phyloP scores from a whole-genome alignment of 2,888 invertebrate species.

The Eretmocerus hayati region DNA sequence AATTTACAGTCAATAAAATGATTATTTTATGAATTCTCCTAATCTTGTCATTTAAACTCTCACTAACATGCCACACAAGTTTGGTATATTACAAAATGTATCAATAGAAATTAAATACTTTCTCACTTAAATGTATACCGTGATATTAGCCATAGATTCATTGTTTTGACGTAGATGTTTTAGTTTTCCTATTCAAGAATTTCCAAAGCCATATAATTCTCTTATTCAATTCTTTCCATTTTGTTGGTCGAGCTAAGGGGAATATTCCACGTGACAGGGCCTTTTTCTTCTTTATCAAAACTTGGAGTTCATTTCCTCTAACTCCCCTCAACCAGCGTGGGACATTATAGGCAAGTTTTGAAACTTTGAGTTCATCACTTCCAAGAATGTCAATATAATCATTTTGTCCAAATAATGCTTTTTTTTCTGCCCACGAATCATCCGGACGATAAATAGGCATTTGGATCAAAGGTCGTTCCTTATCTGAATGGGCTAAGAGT shows the following conservation, averaged over 20 bases:
- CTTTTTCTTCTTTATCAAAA: conserved; percentile 66
- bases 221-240: conserved; percentile 69
- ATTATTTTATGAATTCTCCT: conserved; percentile 30
- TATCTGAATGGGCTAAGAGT: conserved; percentile 59
- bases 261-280: conserved; percentile 50
- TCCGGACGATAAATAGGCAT: conserved; percentile 67
- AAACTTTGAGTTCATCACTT: conserved; percentile 73
- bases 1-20: conserved; percentile 36
- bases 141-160: too few species aligned
- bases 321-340: conserved; percentile 89
- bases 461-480: conserved; percentile 50
- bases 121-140: conserved; percentile 1
- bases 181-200: conserved; percentile 74
- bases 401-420: conserved; percentile 88
- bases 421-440: conserved; percentile 68
- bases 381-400: conserved; percentile 96
- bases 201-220: conserved; percentile 68
- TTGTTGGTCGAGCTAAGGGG: conserved; percentile 63
- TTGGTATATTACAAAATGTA: too few species aligned
- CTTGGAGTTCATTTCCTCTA: conserved; percentile 73
- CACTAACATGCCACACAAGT: neutral
- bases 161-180: too few species aligned
- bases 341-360: conserved; percentile 74
- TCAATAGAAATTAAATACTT: neutral
- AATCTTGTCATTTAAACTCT: conserved; percentile 4